Evolutionary conservation across 2,888 invertebrate genomes (phyloP), one percentile per base, ranked within the genome.

Genomic region (Argyresthia albistria): DNA sequence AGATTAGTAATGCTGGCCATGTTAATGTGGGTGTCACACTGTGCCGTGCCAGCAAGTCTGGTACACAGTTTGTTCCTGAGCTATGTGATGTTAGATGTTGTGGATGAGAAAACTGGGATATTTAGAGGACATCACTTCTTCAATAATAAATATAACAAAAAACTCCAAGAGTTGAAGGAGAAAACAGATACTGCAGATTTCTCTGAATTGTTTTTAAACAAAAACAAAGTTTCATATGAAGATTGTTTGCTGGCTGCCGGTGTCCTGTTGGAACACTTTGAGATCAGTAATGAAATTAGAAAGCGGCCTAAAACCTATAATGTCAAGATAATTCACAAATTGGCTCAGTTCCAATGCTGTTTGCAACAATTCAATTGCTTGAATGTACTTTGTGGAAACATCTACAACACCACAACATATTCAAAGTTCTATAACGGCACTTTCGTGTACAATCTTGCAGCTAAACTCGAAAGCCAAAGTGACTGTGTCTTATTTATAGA

Each of bases 351-450:
- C 66, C 93, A 93, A 67, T 90, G 89, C 72, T 90, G 90, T 62
- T 67, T 92, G 42, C 76, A 81, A 9, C 89, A 90, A 59, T 72
- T 89, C 1, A 89, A 89, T 60, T 77, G 89, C 60, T 73, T 95
- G 9, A 95, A 95, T 76, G 82, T 79, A 0, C 65, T 95, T 43
- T 86, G 95, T 51, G 80, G 88, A 54, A 81, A 74, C 54, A 92
- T 92, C 0, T 91, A 90, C 64, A 66, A 82, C 39, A 73, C 80
- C 58, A 88, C 90, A 43, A 76, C 83, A 42, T 88, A 92, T 64
- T 89, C 89, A n/a, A 89, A 90, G 61, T 82, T 90, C 56, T 94
- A 89, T 59, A 93, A 93, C 73, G 95, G 95, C 0, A 93, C 93
- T 0, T 92, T 95, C 72, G 69, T 93, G 0, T 95, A 95, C 63